These are phyloP conservation scores for Enteromius afrohamiltoni DNA, from an alignment of 2,797 vertebrate genomes.

Conservation along the genomic window DNA sequence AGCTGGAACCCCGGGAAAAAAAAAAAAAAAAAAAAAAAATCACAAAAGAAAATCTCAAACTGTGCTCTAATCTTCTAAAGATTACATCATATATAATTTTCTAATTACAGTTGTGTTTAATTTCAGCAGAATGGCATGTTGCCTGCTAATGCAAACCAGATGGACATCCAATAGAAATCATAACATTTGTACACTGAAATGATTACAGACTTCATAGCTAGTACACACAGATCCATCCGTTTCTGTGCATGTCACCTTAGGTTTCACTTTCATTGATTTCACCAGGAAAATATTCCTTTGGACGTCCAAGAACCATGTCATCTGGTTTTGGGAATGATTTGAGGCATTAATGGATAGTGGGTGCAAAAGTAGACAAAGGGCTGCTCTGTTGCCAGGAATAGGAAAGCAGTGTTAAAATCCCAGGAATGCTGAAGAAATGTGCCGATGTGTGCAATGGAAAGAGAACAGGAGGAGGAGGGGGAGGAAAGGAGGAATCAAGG, in stretches of 20 bases:
- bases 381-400: slow-evolving; percentile 69
- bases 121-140: slow-evolving; percentile 65
- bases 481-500: not conserved
- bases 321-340: slow-evolving; percentile 43
- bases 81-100: slow-evolving; percentile 71
- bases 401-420: slow-evolving; percentile 74
- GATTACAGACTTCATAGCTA: slow-evolving; percentile 61
- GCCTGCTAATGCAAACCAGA: slow-evolving; percentile 70
- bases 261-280: slow-evolving; percentile 62
- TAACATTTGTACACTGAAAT: slow-evolving; percentile 63
- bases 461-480: slow-evolving; percentile 56
- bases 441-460: slow-evolving; percentile 25
- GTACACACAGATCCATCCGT: slow-evolving; percentile 30
- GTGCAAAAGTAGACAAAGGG: slow-evolving; percentile 66
- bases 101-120: slow-evolving; percentile 61
- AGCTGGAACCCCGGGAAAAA: slow-evolving; percentile 32
- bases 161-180: slow-evolving; percentile 64
- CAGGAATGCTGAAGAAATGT: slow-evolving; percentile 70
- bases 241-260: not conserved
- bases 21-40: too few relatives aligned
- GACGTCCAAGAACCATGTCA: slow-evolving; percentile 56
- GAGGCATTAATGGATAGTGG: slow-evolving; percentile 49
- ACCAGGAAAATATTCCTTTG: slow-evolving; percentile 64
- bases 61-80: slow-evolving; percentile 55
- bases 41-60: slow-evolving; percentile 38